A percentile compares a stretch with the other conserved stretches of the same genome.
These are phyloP conservation scores for Echinometra lucunter DNA, from an alignment of 53 echinoderm and acorn worm species.

Conservation along the genomic window DNA sequence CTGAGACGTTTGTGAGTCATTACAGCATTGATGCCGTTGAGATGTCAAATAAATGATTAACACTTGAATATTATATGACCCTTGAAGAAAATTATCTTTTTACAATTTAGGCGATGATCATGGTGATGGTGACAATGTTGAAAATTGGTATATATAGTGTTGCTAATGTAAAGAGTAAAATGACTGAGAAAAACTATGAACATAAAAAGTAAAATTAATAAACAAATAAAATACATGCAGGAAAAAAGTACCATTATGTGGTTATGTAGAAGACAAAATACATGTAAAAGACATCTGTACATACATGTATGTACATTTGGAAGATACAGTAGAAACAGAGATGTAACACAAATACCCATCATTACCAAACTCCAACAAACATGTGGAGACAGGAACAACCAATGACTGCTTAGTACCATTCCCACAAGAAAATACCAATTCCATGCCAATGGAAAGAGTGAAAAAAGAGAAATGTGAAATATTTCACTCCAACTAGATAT, in stretches of 20 bases:
- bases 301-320: neutral
- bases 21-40: no score
- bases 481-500: neutral
- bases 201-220: neutral
- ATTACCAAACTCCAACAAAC: neutral
- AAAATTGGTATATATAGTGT: neutral
- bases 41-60: neutral
- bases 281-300: neutral
- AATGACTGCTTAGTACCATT: neutral
- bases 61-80: neutral
- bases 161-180: neutral
- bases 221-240: neutral
- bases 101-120: neutral
- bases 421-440: neutral
- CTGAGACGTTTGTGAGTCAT: no score
- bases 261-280: neutral
- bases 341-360: neutral
- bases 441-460: constrained; percentile 1
- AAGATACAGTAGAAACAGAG: neutral
- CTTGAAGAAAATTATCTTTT: neutral
- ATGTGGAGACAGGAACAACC: neutral
- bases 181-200: neutral
- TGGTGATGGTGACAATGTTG: neutral
- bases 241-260: neutral
- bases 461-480: neutral